Evolutionary conservation across 1,140 invertebrate species (phyloP).

Genomic region (Dufourea novaeangliae): DNA sequence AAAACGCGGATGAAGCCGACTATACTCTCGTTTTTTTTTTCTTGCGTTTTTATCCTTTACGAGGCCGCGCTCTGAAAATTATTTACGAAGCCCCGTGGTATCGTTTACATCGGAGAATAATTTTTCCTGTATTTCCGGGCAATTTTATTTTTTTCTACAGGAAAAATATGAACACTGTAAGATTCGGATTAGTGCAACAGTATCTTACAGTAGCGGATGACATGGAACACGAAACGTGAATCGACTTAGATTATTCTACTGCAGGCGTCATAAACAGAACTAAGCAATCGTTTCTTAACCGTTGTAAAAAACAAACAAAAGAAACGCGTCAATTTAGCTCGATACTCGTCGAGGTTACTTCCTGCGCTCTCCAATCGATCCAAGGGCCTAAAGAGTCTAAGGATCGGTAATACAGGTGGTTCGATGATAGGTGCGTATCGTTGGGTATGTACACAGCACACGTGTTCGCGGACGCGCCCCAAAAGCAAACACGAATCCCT

Average conservation of each 20-base stretch:
- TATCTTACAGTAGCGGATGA: too few species aligned
- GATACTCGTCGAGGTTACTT: constrained; percentile 24
- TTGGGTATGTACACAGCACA: constrained; percentile 57
- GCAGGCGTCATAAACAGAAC: too few species aligned
- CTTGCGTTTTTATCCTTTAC: too few species aligned
- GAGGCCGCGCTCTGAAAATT: not conserved
- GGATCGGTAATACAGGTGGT: constrained; percentile 52
- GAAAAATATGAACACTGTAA: not conserved
- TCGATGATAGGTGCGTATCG: too few species aligned
- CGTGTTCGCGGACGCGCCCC: not conserved
- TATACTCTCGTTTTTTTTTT: not conserved
- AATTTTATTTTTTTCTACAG: not conserved
- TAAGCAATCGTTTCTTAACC: too few species aligned
- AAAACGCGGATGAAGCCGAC: not conserved
- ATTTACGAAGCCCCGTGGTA: not conserved
- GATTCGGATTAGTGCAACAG: not conserved
- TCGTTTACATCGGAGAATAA: not conserved
- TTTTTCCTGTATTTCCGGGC: not conserved
- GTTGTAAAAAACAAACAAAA: too few species aligned
- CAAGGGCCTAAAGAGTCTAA: constrained; percentile 57
- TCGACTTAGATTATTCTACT: too few species aligned
- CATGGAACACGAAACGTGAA: too few species aligned
- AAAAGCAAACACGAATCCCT: too few species aligned
- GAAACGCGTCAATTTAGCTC: not conserved
- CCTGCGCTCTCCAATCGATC: constrained; percentile 52